Base-by-base conservation (phyloP, 2,113 vertebrate species). In the Oryzias celebensis region DNA sequence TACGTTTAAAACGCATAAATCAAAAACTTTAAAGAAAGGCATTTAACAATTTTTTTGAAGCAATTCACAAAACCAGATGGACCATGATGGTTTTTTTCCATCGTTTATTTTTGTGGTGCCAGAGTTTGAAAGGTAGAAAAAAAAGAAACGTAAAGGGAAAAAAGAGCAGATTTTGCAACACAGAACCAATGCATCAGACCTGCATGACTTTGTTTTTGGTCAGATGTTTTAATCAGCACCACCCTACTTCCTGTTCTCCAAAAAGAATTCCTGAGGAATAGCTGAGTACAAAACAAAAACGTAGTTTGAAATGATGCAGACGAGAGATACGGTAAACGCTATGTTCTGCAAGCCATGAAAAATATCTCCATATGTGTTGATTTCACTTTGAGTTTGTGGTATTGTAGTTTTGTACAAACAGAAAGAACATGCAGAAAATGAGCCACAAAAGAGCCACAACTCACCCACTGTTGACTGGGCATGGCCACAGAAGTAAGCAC, bases 401-500 rank as follows among this genome's bases (percentile, higher is more conserved):
- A 28, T 46, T 41, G 43, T 31, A 23, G 41, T 54, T 59, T 71
- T 41, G 53, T 4, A 50, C 15, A 61, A 79, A 54, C 52, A 71
- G 20, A 17, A 36, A 42, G 24, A 58, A 62, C 66, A 68, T 4
- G 75, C 16, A 71, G 52, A 81, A 67, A 75, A 26, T 52, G 46
- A 58, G 23, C 15, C 26, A 18, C 44, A 36, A 20, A 26, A 43
- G 43, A 66, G 15, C 26, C 16, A 26, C 57, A 60, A 90, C 93
- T 92, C 83, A 93, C 92, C 93, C 91, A 92, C 59, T 91, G 91
- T 62, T 92, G 91, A 71, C 79, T 91, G 69, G 93, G 92, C 75
- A 93, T 80, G 36, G 91, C 92, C 83, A 94, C 76, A 3, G 92
- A 94, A n/a, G 89, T 92, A 52, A 94, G 87, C 82, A 94, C 82